These are phyloP conservation scores for Urocynchramus pylzowi DNA, from an alignment of 2,113 vertebrate genomes.

Conservation along the genomic window DNA sequence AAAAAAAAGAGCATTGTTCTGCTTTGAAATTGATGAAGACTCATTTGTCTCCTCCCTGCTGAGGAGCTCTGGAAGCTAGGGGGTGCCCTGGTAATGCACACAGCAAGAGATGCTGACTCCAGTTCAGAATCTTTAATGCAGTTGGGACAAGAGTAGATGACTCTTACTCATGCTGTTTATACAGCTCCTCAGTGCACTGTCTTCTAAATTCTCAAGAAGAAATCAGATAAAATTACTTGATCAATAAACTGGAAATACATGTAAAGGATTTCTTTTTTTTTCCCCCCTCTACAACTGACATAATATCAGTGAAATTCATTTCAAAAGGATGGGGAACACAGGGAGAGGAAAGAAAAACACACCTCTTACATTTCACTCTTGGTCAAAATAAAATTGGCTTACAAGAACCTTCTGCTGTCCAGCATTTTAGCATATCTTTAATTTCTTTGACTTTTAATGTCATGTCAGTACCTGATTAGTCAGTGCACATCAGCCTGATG, in stretches of 20 bases:
- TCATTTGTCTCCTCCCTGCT: not conserved
- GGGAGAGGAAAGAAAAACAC: not conserved
- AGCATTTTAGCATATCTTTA: not conserved
- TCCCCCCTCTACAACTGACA: not conserved
- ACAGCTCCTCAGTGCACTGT: not conserved
- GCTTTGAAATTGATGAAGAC: not conserved
- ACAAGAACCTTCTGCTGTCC: not conserved
- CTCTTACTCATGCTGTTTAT: not conserved
- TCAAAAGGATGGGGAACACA: not conserved
- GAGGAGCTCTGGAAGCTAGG: not conserved
- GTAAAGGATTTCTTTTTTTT: not conserved
- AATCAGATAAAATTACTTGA: not conserved
- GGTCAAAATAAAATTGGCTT: not conserved
- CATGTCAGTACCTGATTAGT: not conserved
- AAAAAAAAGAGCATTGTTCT: not conserved
- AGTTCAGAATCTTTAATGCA: not conserved
- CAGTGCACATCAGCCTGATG: not conserved
- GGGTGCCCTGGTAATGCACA: not conserved
- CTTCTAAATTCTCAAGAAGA: not conserved
- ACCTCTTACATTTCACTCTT: not conserved
- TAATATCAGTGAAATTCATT: not conserved
- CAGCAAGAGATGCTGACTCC: not conserved
- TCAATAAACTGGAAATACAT: not conserved
- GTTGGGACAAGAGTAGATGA: not conserved
- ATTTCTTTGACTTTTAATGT: not conserved